Conservation (phyloP, 2,113 vertebrate species). For the Tragelaphus buxtoni region DNA sequence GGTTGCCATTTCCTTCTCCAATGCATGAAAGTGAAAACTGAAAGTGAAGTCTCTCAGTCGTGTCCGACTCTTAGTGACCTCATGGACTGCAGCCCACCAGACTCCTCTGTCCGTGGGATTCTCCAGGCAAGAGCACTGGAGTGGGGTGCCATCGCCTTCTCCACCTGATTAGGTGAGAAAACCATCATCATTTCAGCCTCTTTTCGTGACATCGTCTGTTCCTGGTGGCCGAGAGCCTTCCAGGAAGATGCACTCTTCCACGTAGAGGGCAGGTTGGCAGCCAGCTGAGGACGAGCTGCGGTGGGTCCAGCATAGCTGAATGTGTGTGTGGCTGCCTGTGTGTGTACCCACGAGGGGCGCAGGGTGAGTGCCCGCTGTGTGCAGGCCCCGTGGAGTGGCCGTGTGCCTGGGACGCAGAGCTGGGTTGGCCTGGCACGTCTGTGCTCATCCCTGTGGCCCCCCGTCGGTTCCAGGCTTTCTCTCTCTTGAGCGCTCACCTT, state of each 20-base stretch:
- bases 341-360: rapidly evolving
- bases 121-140: not conserved
- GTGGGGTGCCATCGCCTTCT: not conserved
- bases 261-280: not conserved
- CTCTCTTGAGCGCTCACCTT: not conserved
- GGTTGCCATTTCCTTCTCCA: too few relatives aligned
- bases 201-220: not conserved
- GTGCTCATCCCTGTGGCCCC: not conserved
- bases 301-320: not conserved
- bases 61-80: too few relatives aligned
- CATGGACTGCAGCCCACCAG: too few relatives aligned
- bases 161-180: not conserved
- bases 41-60: too few relatives aligned
- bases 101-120: not conserved
- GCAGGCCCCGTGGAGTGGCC: not conserved
- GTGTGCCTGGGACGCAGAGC: not conserved
- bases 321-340: not conserved
- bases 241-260: not conserved
- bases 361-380: not conserved
- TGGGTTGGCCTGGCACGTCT: not conserved
- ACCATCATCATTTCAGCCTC: not conserved
- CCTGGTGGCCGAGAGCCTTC: not conserved
- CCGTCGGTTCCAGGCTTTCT: not conserved
- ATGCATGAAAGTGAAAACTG: too few relatives aligned
- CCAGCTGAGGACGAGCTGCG: rapidly evolving